These are phyloP conservation scores for Drymodes brunneopygia DNA, from an alignment of 2,113 vertebrate species.

Conservation along the genomic window DNA sequence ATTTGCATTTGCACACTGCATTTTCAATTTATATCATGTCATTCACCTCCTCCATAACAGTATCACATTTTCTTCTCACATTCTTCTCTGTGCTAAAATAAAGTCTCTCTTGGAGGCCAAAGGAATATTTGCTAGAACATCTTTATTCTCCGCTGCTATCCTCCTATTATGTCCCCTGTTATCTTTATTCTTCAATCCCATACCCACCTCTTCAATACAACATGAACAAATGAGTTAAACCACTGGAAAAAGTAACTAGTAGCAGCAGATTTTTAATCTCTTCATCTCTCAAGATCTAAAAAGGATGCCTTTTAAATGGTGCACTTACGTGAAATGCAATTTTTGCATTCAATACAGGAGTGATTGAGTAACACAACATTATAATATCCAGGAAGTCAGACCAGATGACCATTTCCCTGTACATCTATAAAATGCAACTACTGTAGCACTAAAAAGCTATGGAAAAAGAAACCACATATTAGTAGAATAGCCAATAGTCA, in stretches of 20 bases:
- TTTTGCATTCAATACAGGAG: not conserved
- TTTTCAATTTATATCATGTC: not conserved
- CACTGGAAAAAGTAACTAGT: not conserved
- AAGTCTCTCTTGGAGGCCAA: not conserved
- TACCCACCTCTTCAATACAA: not conserved
- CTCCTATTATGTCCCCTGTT: not conserved
- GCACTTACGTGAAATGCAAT: not conserved
- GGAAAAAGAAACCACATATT: not conserved
- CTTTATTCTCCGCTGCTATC: not conserved
- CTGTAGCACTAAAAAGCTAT: not conserved
- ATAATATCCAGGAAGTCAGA: not conserved
- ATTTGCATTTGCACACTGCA: conserved; percentile 8
- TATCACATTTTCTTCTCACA: conserved; percentile 37
- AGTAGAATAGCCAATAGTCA: not conserved
- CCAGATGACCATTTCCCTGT: not conserved
- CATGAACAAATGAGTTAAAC: not conserved
- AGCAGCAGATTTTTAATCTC: not conserved
- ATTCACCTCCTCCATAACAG: conserved; percentile 37
- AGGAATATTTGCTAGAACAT: not conserved
- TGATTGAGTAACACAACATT: not conserved
- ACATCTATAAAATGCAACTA: not conserved
- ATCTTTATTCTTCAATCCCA: not conserved
- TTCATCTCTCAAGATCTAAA: not conserved
- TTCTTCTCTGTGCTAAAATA: conserved; percentile 3
- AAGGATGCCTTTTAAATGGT: not conserved